Conservation (phyloP, 2,113 vertebrate species). For the Ibidorhyncha struthersii region DNA sequence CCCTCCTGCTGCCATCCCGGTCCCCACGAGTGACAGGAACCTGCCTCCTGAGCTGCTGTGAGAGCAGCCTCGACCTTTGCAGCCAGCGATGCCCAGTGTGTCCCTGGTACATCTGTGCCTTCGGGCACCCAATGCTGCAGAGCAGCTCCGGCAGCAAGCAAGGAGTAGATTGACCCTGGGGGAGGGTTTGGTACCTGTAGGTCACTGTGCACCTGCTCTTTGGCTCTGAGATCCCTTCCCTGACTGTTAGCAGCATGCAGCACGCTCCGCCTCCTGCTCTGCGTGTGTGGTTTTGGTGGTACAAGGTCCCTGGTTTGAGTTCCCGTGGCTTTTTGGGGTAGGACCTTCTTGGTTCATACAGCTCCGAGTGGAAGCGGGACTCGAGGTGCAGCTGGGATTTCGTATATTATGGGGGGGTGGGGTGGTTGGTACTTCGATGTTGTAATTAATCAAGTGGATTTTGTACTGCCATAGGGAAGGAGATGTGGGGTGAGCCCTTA, state of each 20-base stretch:
- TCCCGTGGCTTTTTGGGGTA: not conserved
- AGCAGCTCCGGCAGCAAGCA: not conserved
- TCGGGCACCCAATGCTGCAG: not conserved
- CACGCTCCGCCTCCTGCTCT: not conserved
- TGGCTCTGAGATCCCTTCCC: fast-evolving
- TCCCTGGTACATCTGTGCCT: not conserved
- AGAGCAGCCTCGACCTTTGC: not conserved
- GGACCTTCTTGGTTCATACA: not conserved
- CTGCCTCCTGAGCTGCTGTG: not conserved
- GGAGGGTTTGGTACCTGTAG: not conserved
- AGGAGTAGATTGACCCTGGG: not conserved
- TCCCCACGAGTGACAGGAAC: not conserved
- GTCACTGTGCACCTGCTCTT: not conserved
- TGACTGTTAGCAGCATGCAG: not conserved
- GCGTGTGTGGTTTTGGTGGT: fast-evolving
- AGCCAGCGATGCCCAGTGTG: not conserved
- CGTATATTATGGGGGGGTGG: fast-evolving
- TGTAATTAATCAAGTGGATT: not conserved
- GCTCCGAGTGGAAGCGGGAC: fast-evolving
- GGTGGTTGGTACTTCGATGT: not conserved
- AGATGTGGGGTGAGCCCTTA: not conserved
- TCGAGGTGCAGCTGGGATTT: not conserved
- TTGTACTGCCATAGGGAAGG: not conserved
- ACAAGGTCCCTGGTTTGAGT: no score
- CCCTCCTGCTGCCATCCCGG: not conserved